Conservation (phyloP, 1,140 invertebrate species). For the Bicyclus anynana region DNA sequence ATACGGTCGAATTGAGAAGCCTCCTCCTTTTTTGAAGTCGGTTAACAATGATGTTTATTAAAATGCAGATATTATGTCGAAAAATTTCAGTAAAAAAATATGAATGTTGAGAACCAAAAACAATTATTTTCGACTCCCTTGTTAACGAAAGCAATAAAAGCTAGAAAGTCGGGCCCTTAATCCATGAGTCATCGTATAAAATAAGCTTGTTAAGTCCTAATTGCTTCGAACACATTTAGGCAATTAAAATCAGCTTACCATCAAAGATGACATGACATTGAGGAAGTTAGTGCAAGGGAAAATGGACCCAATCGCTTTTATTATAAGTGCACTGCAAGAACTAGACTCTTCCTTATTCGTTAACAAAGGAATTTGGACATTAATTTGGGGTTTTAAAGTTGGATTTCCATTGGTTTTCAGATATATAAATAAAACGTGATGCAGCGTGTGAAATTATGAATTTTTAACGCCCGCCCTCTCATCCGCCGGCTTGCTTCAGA, state of each 20-base stretch:
- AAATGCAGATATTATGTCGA: too few species aligned
- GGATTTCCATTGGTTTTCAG: neutral
- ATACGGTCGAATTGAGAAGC: too few species aligned
- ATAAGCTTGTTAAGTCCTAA: slow-evolving; percentile 28
- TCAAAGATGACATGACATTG: slow-evolving; percentile 16
- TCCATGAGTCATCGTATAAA: slow-evolving; percentile 24
- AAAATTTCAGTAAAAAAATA: too few species aligned
- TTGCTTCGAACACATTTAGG: slow-evolving; percentile 31
- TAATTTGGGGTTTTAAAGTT: neutral
- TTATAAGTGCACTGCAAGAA: slow-evolving; percentile 1
- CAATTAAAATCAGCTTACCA: slow-evolving; percentile 27
- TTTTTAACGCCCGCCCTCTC: slow-evolving; percentile 9
- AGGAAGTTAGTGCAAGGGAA: slow-evolving; percentile 12
- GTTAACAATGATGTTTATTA: too few species aligned
- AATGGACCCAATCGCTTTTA: slow-evolving; percentile 5
- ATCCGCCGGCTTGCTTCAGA: slow-evolving; percentile 1
- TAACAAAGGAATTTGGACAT: neutral
- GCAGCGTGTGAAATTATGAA: slow-evolving; percentile 18
- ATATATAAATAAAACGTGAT: slow-evolving; percentile 18
- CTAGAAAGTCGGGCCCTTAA: slow-evolving; percentile 5
- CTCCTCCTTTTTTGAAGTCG: too few species aligned
- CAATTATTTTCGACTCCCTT: too few species aligned
- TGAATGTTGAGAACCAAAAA: too few species aligned
- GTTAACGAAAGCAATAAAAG: too few species aligned
- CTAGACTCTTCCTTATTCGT: slow-evolving; percentile 1